Conservation (phyloP, 2,113 vertebrate species). For the Natator depressus region DNA sequence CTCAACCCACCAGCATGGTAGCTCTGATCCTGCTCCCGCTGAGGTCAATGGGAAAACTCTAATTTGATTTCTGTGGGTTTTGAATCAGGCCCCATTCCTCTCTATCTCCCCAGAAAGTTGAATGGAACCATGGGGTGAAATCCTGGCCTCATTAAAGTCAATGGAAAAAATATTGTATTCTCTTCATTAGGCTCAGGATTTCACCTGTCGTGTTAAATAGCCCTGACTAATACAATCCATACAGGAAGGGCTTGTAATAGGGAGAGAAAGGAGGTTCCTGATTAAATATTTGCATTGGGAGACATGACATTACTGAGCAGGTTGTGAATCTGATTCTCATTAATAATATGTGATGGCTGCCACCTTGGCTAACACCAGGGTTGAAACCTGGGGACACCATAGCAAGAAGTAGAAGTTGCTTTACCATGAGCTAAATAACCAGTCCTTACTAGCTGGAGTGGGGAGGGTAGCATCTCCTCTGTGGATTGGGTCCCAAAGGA, state of each 20-base stretch:
- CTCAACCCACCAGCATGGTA: background rate
- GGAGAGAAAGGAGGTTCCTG: background rate
- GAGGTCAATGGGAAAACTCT: background rate
- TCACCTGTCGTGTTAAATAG: background rate
- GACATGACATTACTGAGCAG: background rate
- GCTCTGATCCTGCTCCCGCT: background rate
- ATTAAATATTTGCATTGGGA: slow-evolving; percentile 38
- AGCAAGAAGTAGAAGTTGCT: background rate
- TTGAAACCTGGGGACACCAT: background rate
- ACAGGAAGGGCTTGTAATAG: background rate
- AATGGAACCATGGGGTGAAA: background rate
- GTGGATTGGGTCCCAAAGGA: background rate
- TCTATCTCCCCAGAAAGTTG: background rate
- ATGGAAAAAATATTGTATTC: background rate
- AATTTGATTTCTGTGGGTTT: background rate
- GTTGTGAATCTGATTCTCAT: background rate
- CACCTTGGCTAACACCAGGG: background rate
- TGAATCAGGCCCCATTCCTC: too few species aligned
- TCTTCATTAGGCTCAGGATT: background rate
- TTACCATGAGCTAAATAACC: background rate
- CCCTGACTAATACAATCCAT: background rate
- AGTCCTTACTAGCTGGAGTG: background rate
- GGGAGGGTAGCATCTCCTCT: accelerated
- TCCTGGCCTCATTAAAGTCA: accelerated
- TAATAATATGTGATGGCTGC: accelerated